Percentiles rank a stretch among this genome's conserved stretches.
Conservation (phyloP, 2,113 vertebrate genomes). For the Carassius gibelio region DNA sequence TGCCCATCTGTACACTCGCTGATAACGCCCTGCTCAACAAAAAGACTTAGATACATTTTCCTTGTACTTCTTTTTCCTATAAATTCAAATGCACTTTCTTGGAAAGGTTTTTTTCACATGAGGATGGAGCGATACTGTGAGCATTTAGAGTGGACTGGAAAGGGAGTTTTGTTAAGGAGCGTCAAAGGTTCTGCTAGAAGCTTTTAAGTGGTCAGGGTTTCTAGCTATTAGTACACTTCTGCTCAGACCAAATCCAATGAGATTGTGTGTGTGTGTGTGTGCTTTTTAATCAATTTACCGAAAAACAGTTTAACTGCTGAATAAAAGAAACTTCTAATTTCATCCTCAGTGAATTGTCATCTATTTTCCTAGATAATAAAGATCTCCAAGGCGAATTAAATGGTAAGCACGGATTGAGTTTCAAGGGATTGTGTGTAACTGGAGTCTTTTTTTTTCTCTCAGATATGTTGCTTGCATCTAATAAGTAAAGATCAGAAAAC, state of each 20-base stretch:
- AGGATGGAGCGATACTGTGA: neutral
- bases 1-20: slow-evolving; percentile 45
- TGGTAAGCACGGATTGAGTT: slow-evolving; percentile 20
- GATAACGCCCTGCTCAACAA: slow-evolving; percentile 47
- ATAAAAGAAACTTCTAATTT: slow-evolving; percentile 6
- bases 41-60: neutral
- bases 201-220: slow-evolving; percentile 14
- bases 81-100: slow-evolving; percentile 9
- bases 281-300: neutral
- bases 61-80: too few relatives aligned
- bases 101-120: slow-evolving; percentile 1
- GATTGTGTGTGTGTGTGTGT: neutral
- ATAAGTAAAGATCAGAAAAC: neutral
- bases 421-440: slow-evolving; percentile 4
- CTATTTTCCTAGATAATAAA: slow-evolving; percentile 10
- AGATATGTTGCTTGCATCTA: neutral
- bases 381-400: neutral
- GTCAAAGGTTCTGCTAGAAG: slow-evolving; percentile 1
- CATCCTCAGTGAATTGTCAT: neutral
- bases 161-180: neutral
- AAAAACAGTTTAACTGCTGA: neutral
- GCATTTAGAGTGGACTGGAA: neutral
- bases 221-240: neutral
- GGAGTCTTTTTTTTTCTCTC: neutral
- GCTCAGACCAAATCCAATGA: neutral